Base-by-base conservation (phyloP, 2,113 vertebrate species). In the Azemiops feae region DNA sequence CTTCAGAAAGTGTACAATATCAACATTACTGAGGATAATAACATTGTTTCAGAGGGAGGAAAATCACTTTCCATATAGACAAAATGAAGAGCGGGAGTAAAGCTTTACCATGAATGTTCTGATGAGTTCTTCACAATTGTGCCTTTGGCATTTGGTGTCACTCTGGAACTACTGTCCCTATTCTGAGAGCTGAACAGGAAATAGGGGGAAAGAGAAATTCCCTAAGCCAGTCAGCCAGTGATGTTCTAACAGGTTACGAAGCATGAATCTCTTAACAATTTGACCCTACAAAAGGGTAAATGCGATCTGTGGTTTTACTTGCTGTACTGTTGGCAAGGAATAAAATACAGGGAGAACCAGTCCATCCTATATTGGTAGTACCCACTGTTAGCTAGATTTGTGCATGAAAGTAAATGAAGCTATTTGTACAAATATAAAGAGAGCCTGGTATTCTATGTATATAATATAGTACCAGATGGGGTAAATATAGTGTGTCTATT, bases 271-370 rank as follows among this genome's bases (percentile, higher is more conserved):
- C n/a, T 60, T 23, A 87, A 14, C 18, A 53, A 87, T 53, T 90
- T 90, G 81, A 87, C 86, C 47, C 47, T 64, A 25, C 81, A 90
- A 74, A 87, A 89, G 23, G 16, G n/a, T 90, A 93, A n/a, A 87
- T 43, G 14, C 25, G 52, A 53, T 16, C 6, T 87, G 58, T 74
- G 87, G 64, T 55, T 89, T 92, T 47, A 69, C 27, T 89, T 47
- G 18, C 47, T 92, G 34, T 50, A 27, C 22, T 53, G 25, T 39
- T 55, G 39, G 39, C 64, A 54, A 50, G 25, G 50, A 54, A 88
- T 57, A 39, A 55, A 74, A 89, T 9, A 39, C 23, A 39, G 39
- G 47, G 20, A 18, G 52, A 45, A 85, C 18, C 87, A 89, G 39
- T 9, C 47, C 45, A 89, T n/a, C 39, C n/a, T 52, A 10, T 25